Evolutionary conservation across 2,113 vertebrate species (phyloP), one percentile per base, ranked within the genome.

Genomic region (Mionectes macconnelli): DNA sequence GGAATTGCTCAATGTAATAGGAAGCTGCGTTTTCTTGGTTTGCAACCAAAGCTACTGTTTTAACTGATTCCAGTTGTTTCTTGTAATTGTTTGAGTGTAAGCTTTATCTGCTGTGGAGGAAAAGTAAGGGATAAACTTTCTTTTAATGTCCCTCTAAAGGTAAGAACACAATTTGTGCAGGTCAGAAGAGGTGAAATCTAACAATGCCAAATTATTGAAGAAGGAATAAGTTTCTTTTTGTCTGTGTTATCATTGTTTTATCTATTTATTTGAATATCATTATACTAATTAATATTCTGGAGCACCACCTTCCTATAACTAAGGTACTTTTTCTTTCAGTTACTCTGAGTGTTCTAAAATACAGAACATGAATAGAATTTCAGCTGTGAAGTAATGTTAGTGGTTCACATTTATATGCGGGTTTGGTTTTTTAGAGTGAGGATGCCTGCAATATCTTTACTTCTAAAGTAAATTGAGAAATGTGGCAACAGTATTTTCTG

Each of bases 1-100:
- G 78, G 67, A 95, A 91, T 96, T 87, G 37, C 75, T 87, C 74
- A 81, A 27, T 86, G 30, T 63, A 94, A 39, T 49, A 87, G 39
- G 53, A 86, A 74, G 28, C 53, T 88, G 5, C 35, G 33, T 94
- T 96, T 83, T 95, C 22, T 93, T 28, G 57, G 30, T 67, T 79
- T 81, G 56, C 39, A 33, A 49, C 64, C 44, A 20, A 63, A 76
- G 33, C 40, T 94, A n/a, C 62, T 52, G 42, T 69, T 95, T 95
- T 77, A 86, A 83, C 44, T 81, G 30, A 72, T 89, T 92, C 35
- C 30, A 56, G 1, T 67, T 73, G 33, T 93, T 93, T 89, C 62
- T 88, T 88, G 8, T 77, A 82, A 31, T 15, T 94, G 24, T 84
- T 92, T 31, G 59, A 57, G 44, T 68, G 53, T 56, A 78, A 69